Percentiles rank a stretch among this genome's conserved stretches.
These are phyloP conservation scores for Holothuria scabra DNA, from an alignment of 53 echinoderm and acorn worm species.

Conservation along the genomic window DNA sequence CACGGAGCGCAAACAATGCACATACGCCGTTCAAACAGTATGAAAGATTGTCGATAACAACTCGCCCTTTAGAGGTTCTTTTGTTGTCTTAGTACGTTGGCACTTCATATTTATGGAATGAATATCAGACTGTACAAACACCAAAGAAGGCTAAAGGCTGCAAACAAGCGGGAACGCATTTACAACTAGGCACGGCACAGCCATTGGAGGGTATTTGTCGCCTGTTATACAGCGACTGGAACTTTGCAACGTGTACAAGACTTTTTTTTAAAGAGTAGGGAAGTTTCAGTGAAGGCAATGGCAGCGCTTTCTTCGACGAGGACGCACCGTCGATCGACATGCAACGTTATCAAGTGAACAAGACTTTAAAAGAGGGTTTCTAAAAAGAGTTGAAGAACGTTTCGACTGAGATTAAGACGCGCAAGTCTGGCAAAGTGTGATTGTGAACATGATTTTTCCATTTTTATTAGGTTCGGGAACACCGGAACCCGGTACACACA, in stretches of 20 bases:
- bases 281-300: neutral
- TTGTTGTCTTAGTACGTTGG: slow-evolving; percentile 29
- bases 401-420: too few species aligned
- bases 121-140: slow-evolving; percentile 46
- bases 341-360: too few species aligned
- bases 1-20: slow-evolving; percentile 55
- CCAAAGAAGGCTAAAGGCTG: slow-evolving; percentile 4
- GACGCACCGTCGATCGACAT: too few species aligned
- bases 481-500: too few species aligned
- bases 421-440: too few species aligned
- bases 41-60: slow-evolving; percentile 30
- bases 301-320: too few species aligned
- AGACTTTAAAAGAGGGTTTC: too few species aligned
- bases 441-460: too few species aligned
- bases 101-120: slow-evolving; percentile 37
- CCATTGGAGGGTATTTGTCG: neutral
- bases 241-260: neutral
- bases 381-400: too few species aligned
- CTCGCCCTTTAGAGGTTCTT: slow-evolving; percentile 19
- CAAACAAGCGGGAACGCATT: slow-evolving; percentile 8
- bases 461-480: too few species aligned
- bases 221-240: slow-evolving; percentile 10
- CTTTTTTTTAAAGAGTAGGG: neutral
- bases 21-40: slow-evolving; percentile 42
- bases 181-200: slow-evolving; percentile 2